These are phyloP conservation scores for Cryptoleucopteryx plumbea DNA, from an alignment of 2,113 vertebrate species.

Conservation along the genomic window DNA sequence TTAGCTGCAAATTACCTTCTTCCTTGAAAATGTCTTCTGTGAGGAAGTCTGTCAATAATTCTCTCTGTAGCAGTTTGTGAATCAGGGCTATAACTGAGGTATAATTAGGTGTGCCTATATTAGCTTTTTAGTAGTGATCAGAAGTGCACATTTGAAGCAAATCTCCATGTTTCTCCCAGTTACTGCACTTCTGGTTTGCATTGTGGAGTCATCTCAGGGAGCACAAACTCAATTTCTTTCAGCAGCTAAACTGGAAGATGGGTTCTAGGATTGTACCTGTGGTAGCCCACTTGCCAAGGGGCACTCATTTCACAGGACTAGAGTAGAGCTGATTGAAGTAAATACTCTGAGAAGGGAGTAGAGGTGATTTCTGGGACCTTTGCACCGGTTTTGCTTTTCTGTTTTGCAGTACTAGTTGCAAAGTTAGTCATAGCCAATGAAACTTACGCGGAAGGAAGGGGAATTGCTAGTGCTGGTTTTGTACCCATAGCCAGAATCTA, in stretches of 20 bases:
- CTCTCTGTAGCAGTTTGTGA: not conserved
- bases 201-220: not conserved
- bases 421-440: not conserved
- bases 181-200: not conserved
- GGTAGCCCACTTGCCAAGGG: not conserved
- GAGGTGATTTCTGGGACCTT: not conserved
- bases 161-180: not conserved
- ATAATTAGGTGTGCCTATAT: not conserved
- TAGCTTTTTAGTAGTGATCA: not conserved
- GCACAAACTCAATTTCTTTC: not conserved
- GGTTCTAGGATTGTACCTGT: rapidly evolving
- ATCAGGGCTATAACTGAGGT: not conserved
- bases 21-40: not conserved
- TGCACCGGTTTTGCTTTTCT: not conserved
- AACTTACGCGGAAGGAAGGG: not conserved
- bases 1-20: not conserved
- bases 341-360: not conserved
- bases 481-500: not conserved
- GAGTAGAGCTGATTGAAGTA: not conserved
- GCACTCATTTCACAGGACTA: not conserved
- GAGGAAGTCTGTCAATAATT: not conserved
- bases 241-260: not conserved
- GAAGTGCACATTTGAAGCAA: not conserved
- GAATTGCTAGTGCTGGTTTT: not conserved
- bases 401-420: not conserved